Percentiles rank a stretch among this genome's conserved stretches.
Evolutionary conservation across 2,113 vertebrate genomes (phyloP).

Genomic region (Grallaria varia): DNA sequence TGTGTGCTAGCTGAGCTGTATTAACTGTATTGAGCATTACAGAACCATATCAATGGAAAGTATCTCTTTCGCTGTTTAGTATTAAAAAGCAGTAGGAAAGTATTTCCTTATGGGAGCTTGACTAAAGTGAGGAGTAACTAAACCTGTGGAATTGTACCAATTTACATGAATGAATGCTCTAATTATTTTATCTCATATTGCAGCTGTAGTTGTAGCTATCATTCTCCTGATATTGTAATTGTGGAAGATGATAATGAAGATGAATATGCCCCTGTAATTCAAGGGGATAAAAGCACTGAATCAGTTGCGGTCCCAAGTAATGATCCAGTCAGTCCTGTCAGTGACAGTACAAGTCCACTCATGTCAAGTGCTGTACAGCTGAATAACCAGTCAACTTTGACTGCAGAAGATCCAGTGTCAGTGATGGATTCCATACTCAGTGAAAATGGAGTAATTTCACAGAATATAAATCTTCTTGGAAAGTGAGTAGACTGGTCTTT

Average conservation of each 20-base stretch:
- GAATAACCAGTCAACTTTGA: constrained; percentile 79
- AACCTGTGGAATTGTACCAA: not conserved
- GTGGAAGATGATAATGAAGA: constrained; percentile 84
- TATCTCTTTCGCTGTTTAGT: not conserved
- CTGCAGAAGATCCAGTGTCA: constrained; percentile 88
- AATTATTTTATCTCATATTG: not conserved
- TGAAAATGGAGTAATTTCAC: constrained; percentile 87
- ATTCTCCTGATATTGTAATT: constrained; percentile 85
- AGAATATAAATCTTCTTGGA: constrained; percentile 94
- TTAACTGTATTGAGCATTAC: not conserved
- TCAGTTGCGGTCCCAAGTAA: constrained; percentile 33
- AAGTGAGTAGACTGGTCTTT: constrained; percentile 80
- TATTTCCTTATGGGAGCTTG: not conserved
- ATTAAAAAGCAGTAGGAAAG: not conserved
- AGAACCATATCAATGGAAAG: not conserved
- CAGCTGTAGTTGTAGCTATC: constrained; percentile 60
- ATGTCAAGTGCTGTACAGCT: constrained; percentile 82
- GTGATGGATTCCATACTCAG: constrained; percentile 97
- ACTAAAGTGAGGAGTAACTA: not conserved
- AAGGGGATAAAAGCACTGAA: constrained; percentile 64
- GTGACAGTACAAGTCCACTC: constrained; percentile 61
- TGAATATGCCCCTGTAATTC: constrained; percentile 73
- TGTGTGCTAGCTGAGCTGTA: not conserved
- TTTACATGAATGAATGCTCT: not conserved
- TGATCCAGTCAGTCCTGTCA: constrained; percentile 35